Conservation (phyloP, 2,888 invertebrate genomes). For the Nomada fucata region DNA sequence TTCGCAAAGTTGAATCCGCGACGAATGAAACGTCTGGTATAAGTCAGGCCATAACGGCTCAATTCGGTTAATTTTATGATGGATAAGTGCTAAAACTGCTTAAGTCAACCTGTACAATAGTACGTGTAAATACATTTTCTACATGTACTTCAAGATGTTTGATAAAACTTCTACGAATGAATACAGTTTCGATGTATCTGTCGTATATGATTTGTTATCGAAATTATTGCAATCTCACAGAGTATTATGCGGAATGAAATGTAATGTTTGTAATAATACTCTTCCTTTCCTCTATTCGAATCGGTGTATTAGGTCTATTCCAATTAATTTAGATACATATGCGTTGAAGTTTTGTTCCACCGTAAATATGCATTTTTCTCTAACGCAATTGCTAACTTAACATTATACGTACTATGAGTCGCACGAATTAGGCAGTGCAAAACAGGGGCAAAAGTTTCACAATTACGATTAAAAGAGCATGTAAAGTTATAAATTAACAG, state of each 20-base stretch:
- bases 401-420: slow-evolving; percentile 47
- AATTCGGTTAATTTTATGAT: slow-evolving; percentile 30
- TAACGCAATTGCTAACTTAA: slow-evolving; percentile 53
- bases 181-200: slow-evolving; percentile 44
- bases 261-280: slow-evolving; percentile 37
- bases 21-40: slow-evolving; percentile 17
- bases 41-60: slow-evolving; percentile 4
- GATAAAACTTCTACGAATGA: slow-evolving; percentile 32
- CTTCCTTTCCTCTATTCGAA: slow-evolving; percentile 18
- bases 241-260: slow-evolving; percentile 35
- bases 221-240: slow-evolving; percentile 38
- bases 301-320: slow-evolving; percentile 16
- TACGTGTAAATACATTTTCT: slow-evolving; percentile 28
- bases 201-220: slow-evolving; percentile 23
- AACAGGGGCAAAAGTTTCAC: slow-evolving; percentile 44
- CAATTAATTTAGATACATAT: slow-evolving; percentile 41
- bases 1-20: not conserved
- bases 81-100: slow-evolving; percentile 21
- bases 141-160: slow-evolving; percentile 8
- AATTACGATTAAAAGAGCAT: slow-evolving; percentile 6
- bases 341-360: slow-evolving; percentile 28
- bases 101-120: slow-evolving; percentile 28
- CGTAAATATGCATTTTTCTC: slow-evolving; percentile 28
- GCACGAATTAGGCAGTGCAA: slow-evolving; percentile 54
- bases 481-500: slow-evolving; percentile 10